Conservation (phyloP, 2,113 vertebrate genomes). For the Erythrocercus mccallii region DNA sequence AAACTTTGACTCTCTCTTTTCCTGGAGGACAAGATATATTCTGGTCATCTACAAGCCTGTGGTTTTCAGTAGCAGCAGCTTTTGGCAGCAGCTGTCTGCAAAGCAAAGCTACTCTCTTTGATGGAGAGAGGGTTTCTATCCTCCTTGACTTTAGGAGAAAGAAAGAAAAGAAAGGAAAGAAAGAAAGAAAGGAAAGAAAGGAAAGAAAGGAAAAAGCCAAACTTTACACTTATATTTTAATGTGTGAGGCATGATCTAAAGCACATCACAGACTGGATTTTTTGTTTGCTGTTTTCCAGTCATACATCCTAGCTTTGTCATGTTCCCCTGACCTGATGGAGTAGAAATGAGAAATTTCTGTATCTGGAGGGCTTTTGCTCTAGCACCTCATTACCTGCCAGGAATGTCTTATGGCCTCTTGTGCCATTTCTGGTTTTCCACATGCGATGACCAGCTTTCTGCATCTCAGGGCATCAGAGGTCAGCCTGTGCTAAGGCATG, state of each 20-base stretch:
- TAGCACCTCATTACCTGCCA: background rate
- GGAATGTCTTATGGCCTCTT: background rate
- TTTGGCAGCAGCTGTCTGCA: constrained; percentile 26
- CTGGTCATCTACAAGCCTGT: background rate
- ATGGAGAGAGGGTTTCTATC: background rate
- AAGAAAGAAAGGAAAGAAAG: no score
- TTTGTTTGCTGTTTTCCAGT: background rate
- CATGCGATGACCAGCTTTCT: background rate
- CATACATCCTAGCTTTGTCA: background rate
- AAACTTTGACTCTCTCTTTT: constrained; percentile 3
- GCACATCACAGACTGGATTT: background rate
- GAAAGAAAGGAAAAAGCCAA: background rate
- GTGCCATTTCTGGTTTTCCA: background rate
- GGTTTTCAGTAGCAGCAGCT: background rate
- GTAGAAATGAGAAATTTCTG: background rate
- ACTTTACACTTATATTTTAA: background rate
- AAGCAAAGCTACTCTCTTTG: background rate
- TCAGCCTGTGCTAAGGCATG: background rate
- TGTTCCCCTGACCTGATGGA: background rate
- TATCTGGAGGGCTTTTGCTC: background rate
- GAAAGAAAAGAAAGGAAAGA: no score
- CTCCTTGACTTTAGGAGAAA: background rate
- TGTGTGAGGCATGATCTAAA: background rate
- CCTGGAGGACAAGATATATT: constrained; percentile 10
- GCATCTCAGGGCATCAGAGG: background rate